These are phyloP conservation scores for Dicrurus megarhynchus DNA, from an alignment of 2,113 vertebrate species.

Conservation along the genomic window DNA sequence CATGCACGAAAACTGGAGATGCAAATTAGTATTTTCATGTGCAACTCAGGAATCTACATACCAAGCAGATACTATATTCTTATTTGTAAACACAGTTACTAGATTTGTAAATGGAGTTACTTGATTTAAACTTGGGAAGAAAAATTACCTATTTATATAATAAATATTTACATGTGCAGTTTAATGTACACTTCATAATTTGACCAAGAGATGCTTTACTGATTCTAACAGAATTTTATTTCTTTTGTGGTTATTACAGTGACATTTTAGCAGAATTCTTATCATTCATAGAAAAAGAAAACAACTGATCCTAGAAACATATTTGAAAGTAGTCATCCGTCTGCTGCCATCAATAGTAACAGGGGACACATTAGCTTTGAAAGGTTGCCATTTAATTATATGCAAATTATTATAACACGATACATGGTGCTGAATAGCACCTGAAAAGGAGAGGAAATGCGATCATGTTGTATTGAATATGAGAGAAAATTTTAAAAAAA, in stretches of 20 bases:
- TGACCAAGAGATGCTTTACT: background rate
- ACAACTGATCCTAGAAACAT: slow-evolving; percentile 43
- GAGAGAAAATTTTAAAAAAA: background rate
- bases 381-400: background rate
- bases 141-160: background rate
- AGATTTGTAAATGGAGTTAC: background rate
- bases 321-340: slow-evolving; percentile 54
- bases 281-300: slow-evolving; percentile 43
- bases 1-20: background rate
- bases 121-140: background rate
- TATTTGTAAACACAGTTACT: background rate
- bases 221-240: background rate
- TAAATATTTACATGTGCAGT: background rate
- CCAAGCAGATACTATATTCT: background rate
- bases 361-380: slow-evolving; percentile 23
- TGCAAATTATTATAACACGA: background rate
- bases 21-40: background rate
- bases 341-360: slow-evolving; percentile 47
- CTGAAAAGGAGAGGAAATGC: background rate
- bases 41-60: background rate
- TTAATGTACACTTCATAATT: background rate
- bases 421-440: slow-evolving; percentile 28
- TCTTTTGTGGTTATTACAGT: background rate
- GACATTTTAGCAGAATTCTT: slow-evolving; percentile 31
- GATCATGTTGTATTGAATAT: background rate